phyloP scores from a whole-genome alignment of 2,113 vertebrate genomes.

The Scartelaos histophorus region DNA sequence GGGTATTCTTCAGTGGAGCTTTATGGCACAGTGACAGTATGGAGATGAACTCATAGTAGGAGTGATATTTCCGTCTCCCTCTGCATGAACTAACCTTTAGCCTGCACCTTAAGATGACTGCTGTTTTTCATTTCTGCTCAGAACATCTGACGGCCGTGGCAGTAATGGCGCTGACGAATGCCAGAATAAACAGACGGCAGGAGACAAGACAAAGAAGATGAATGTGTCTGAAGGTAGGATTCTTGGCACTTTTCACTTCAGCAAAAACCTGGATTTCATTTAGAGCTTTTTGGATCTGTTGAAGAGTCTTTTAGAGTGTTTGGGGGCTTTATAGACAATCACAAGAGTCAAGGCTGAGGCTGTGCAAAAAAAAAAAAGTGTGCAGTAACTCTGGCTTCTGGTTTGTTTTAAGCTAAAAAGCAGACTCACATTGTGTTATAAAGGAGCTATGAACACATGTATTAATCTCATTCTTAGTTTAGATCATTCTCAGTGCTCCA shows the following conservation, averaged over 20 bases:
- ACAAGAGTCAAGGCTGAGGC: conserved; percentile 14
- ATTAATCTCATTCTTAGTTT: too few species aligned
- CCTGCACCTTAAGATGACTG: conserved; percentile 68
- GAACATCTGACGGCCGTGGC: conserved; percentile 67
- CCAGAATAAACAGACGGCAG: conserved; percentile 74
- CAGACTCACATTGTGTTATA: too few species aligned
- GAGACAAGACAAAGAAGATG: conserved; percentile 75
- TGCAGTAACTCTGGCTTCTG: not conserved
- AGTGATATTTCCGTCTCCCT: conserved; percentile 49
- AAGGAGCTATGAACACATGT: too few species aligned
- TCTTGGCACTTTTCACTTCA: conserved; percentile 62
- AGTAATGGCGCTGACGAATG: conserved; percentile 72
- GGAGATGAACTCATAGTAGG: conserved; percentile 28
- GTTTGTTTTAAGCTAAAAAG: not conserved
- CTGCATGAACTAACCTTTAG: conserved; percentile 72
- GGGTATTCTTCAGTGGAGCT: not conserved
- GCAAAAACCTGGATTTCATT: conserved; percentile 60
- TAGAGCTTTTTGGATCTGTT: conserved; percentile 36
- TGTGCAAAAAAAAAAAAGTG: conserved; percentile 2
- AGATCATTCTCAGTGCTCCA: too few species aligned
- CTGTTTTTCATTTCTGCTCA: conserved; percentile 74
- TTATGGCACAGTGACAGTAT: conserved; percentile 33
- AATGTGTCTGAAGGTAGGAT: conserved; percentile 66
- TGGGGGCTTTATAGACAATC: conserved; percentile 9
- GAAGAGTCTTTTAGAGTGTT: conserved; percentile 3